A percentile compares a stretch with the other conserved stretches of the same genome.
Evolutionary conservation across 2,888 invertebrate species (phyloP).

Genomic region (Panzeria rudis): DNA sequence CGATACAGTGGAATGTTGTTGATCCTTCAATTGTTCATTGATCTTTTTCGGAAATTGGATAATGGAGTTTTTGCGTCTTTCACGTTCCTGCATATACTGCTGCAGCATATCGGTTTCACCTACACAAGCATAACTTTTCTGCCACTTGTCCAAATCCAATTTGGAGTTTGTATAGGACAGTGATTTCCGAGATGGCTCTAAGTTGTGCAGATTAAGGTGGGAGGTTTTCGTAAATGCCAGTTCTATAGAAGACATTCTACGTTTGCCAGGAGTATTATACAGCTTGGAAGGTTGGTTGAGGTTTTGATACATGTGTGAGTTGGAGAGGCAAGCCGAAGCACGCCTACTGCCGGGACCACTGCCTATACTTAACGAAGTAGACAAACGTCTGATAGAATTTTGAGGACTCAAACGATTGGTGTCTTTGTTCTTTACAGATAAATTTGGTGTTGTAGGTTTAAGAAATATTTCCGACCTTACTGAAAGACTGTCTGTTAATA

Average conservation of each 20-base stretch:
- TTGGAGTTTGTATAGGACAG: constrained; percentile 82
- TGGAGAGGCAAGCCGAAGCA: constrained; percentile 82
- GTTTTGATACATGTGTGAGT: constrained; percentile 83
- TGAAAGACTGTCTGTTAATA: constrained; percentile 73
- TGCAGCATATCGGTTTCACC: constrained; percentile 82
- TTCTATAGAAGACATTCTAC: constrained; percentile 83
- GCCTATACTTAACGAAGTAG: constrained; percentile 79
- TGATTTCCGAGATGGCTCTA: constrained; percentile 83
- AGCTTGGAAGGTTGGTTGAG: constrained; percentile 82
- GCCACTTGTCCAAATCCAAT: constrained; percentile 83
- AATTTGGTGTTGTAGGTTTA: constrained; percentile 66
- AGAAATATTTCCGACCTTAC: constrained; percentile 85
- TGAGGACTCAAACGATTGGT: constrained; percentile 88
- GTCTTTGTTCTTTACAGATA: constrained; percentile 90
- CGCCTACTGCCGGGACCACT: constrained; percentile 79
- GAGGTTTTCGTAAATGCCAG: constrained; percentile 83
- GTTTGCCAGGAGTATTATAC: constrained; percentile 76
- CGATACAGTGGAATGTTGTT: constrained; percentile 79
- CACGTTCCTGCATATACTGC: constrained; percentile 81
- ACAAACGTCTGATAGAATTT: constrained; percentile 86
- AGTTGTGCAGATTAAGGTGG: constrained; percentile 81
- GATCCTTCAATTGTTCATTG: constrained; percentile 75
- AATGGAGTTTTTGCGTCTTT: constrained; percentile 81
- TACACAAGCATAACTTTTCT: constrained; percentile 81
- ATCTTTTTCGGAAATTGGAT: constrained; percentile 78